These are phyloP conservation scores for Decapterus maruadsi DNA, from an alignment of 2,797 vertebrate species.

Conservation along the genomic window DNA sequence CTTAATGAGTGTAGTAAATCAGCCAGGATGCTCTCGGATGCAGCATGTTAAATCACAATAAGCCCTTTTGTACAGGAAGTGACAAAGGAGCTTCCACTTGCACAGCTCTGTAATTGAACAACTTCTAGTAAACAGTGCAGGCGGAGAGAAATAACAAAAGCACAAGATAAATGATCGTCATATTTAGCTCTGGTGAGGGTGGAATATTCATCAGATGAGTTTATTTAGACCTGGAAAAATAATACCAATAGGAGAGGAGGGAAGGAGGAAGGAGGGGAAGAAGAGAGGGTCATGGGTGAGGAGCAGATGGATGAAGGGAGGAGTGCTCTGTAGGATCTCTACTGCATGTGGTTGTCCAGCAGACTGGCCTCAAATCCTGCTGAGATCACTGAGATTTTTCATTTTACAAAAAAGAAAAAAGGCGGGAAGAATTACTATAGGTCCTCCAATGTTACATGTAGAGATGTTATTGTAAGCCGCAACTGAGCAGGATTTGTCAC, in stretches of 20 bases:
- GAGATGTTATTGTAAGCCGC: neutral
- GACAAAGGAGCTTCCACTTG: slow-evolving; percentile 50
- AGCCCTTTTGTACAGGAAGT: slow-evolving; percentile 62
- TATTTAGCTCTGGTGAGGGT: slow-evolving; percentile 29
- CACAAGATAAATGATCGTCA: neutral
- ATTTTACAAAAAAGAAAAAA: slow-evolving; percentile 28
- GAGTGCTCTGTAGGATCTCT: slow-evolving; percentile 20
- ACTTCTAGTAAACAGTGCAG: slow-evolving; percentile 36
- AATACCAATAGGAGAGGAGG: slow-evolving; percentile 28
- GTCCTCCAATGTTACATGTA: slow-evolving; percentile 18
- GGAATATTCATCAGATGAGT: slow-evolving; percentile 16
- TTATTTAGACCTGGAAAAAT: slow-evolving; percentile 19
- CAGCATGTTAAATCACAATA: slow-evolving; percentile 65
- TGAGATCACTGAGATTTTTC: slow-evolving; percentile 46
- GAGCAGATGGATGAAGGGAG: slow-evolving; percentile 56
- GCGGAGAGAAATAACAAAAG: slow-evolving; percentile 12
- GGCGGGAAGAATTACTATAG: neutral
- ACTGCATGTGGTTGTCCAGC: slow-evolving; percentile 19
- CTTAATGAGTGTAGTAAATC: slow-evolving; percentile 75
- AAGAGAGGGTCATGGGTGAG: neutral
- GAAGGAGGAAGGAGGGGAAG: neutral
- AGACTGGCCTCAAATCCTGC: slow-evolving; percentile 29
- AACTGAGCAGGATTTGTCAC: slow-evolving; percentile 28
- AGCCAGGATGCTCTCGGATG: slow-evolving; percentile 55
- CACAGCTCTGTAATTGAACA: slow-evolving; percentile 44